phyloP scores from a whole-genome alignment of 2,797 vertebrate genomes.

The Chromis chromis region DNA sequence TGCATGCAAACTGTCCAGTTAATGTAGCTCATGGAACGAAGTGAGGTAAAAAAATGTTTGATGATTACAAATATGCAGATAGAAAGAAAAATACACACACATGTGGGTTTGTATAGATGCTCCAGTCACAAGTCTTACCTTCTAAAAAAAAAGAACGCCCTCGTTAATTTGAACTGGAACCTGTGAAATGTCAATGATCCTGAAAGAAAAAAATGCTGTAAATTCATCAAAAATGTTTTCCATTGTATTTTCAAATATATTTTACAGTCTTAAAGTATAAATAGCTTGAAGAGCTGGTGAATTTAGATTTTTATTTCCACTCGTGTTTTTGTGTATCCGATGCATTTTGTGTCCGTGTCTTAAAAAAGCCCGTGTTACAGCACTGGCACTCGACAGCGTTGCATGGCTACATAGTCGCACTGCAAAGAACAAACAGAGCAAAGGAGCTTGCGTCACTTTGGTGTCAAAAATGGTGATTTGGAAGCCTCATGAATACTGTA shows the following conservation, averaged over 20 bases:
- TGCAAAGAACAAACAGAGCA: constrained; percentile 78
- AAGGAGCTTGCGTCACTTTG: constrained; percentile 83
- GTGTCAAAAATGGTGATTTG: constrained; percentile 86
- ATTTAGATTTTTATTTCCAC: constrained; percentile 70
- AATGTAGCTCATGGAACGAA: constrained; percentile 61
- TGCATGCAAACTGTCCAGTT: constrained; percentile 60
- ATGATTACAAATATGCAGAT: constrained; percentile 58
- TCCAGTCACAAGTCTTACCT: constrained; percentile 59
- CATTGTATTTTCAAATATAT: constrained; percentile 74
- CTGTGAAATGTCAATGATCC: constrained; percentile 72
- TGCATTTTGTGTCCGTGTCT: constrained; percentile 76
- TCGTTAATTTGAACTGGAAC: constrained; percentile 78
- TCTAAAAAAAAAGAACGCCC: constrained; percentile 39
- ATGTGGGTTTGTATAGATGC: constrained; percentile 71
- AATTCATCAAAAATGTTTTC: constrained; percentile 65
- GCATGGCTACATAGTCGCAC: constrained; percentile 86
- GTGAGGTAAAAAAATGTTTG: constrained; percentile 49
- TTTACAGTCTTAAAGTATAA: constrained; percentile 81
- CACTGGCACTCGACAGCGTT: constrained; percentile 67
- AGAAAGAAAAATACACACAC: constrained; percentile 44
- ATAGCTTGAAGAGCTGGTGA: constrained; percentile 80
- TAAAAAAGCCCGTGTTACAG: constrained; percentile 70
- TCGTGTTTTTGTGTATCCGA: constrained; percentile 74
- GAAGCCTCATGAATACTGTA: constrained; percentile 91
- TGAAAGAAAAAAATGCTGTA: constrained; percentile 56